These are phyloP conservation scores for Pseudochirops corinnae DNA, from an alignment of 2,797 vertebrate species.

Conservation along the genomic window DNA sequence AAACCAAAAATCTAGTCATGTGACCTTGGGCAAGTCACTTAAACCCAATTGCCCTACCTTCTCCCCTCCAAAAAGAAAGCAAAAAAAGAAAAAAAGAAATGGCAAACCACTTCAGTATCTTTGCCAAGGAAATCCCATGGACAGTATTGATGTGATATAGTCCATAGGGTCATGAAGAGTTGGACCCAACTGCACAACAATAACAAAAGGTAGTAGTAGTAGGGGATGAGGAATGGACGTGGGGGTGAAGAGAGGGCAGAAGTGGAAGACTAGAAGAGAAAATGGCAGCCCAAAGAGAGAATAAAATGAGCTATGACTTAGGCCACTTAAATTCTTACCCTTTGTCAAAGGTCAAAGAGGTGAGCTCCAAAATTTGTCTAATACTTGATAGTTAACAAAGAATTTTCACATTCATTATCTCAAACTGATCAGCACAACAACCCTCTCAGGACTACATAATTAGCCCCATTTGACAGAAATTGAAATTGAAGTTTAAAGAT, in stretches of 20 bases:
- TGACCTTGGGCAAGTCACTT: not conserved
- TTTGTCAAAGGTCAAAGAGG: not conserved
- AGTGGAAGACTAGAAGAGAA: not conserved
- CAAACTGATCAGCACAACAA: not conserved
- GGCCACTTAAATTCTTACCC: not conserved
- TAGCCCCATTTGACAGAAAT: not conserved
- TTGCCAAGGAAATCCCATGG: not conserved
- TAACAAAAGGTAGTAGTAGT: not conserved
- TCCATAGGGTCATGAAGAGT: too few relatives aligned
- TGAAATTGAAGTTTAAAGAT: not conserved
- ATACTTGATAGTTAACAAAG: not conserved
- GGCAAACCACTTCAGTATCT: not conserved
- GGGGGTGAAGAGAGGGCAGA: not conserved
- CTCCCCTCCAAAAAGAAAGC: too few relatives aligned
- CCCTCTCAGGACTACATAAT: not conserved
- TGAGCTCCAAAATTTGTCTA: not conserved
- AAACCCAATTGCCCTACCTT: too few relatives aligned
- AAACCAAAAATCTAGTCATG: too few relatives aligned
- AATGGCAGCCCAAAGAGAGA: not conserved
- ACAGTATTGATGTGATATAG: not conserved
- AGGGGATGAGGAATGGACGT: not conserved
- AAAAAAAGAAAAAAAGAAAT: too few relatives aligned
- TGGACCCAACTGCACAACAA: not conserved
- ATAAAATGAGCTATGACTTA: not conserved
- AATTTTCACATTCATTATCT: not conserved